Conservation (phyloP, 2,797 vertebrate species). For the Acrossocheilus fasciatus region DNA sequence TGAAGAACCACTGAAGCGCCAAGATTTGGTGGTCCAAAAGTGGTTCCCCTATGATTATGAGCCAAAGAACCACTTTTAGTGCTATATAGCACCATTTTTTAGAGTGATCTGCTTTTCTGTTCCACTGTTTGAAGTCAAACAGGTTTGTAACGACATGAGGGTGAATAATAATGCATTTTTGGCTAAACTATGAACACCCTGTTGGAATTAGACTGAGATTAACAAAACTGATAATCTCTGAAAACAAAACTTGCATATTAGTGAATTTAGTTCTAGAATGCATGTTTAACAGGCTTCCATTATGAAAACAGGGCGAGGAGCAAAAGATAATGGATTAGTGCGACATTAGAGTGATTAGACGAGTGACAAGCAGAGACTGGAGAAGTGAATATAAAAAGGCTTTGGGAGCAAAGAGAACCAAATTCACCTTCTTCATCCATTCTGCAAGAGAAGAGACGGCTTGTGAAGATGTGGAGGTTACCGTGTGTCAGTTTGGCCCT, state of each 20-base stretch:
- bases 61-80: too few relatives aligned
- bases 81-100: too few relatives aligned
- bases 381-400: conserved; percentile 23
- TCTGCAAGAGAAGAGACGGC: background rate
- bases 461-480: conserved; percentile 43
- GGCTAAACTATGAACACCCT: background rate
- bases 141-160: background rate
- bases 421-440: background rate
- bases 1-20: too few relatives aligned
- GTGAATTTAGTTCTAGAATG: background rate
- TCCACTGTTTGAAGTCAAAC: background rate
- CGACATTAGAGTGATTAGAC: background rate
- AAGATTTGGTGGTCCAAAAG: too few relatives aligned
- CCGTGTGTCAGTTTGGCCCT: conserved; percentile 27
- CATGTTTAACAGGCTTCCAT: conserved; percentile 1
- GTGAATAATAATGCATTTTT: background rate
- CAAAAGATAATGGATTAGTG: background rate
- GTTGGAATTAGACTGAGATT: background rate
- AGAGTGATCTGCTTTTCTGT: background rate
- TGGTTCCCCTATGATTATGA: too few relatives aligned
- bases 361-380: background rate
- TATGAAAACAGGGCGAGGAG: conserved; percentile 3
- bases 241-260: background rate
- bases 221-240: background rate
- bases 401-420: background rate